Evolutionary conservation across 2,113 vertebrate genomes (phyloP), one percentile per base, ranked within the genome.

Genomic region (Erythrolamprus reginae): DNA sequence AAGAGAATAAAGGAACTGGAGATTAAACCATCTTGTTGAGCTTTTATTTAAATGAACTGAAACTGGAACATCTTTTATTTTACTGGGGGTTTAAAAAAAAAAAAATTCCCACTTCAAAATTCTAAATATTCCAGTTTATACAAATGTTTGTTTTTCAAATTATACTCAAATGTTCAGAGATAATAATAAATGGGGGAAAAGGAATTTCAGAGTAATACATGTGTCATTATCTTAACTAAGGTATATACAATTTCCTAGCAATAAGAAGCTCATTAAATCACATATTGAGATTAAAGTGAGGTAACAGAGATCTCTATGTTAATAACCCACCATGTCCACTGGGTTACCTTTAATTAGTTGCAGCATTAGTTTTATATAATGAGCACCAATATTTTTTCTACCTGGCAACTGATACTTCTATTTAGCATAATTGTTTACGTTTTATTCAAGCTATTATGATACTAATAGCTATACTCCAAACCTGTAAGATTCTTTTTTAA

Each of bases 171-270:
- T 94, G 38, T 93, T 95, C 90, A 90, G 61, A 92, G 83, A 87
- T 65, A 24, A 85, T 91, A 91, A 87, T 86, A 23, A 77, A 91
- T 88, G 10, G 33, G 33, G 93, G 90, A 95, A 93, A 89, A 38
- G 89, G 65, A 84, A 93, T 95, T 95, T 93, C 92, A 91, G 91
- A 93, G 89, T 89, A 90, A 92, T 94, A 94, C 42, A 93, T 92
- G 85, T 89, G 91, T 95, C 92, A 93, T 94, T 96, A 95, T 90
- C 47, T 92, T 89, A 93, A 94, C 90, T 90, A 93, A 70, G 12
- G 91, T 6, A 91, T 87, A 89, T 92, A 88, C 93, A 94, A 94
- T 95, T 95, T 91, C 52, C 91, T 87, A 48, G 89, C 86, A 89
- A 88, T 90, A 89, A 89, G 89, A 90, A 93, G 48, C 88, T 94